Base-by-base conservation (phyloP, 2,888 invertebrate species). In the Pheosia tremula region DNA sequence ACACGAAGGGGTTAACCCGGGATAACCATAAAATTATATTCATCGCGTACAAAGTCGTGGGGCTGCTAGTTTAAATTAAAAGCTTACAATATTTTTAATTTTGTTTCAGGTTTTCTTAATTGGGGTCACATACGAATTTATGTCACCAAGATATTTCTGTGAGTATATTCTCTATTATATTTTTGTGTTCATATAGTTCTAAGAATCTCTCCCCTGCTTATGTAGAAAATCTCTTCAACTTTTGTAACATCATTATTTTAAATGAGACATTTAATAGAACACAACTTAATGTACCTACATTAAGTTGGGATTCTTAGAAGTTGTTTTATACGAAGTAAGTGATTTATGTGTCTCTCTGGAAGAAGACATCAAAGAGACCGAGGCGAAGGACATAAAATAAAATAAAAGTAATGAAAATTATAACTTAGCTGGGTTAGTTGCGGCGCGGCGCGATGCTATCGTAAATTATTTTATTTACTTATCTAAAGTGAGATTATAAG, bases 41-140 rank as follows among this genome's bases (percentile, higher is more conserved):
- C 24, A 1, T 24, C 24, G 24, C 24, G 24, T 24, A 24, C 24
- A 24, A 24, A 24, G 24, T 24, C 24, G 24, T 24, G 24, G 24
- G 24, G 24, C 24, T 24, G 24, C 24, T 9, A 47, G 6, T 47
- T 47, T 47, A n/a, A n/a, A 11, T 47, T 4, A 1, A n/a, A 47
- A 47, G n/a, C 50, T 50, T 24, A 50, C 24, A 24, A 13, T 50
- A 7, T 54, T 11, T 5, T 64, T 64, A 78, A 62, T 71, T 62
- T 88, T 90, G 84, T 93, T 93, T 38, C 91, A 93, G 93, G 83
- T 88, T 88, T 87, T 86, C 85, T 80, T 78, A 71, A 78, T 57
- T 68, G 65, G 70, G 69, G 71, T 72, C 75, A 82, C 78, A 79
- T 78, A 79, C 78, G 75, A 85, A 87, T 92, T 85, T 93, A 93